Evolutionary conservation across 1,140 invertebrate species (phyloP).

Genomic region (Sesamia nonagrioides): DNA sequence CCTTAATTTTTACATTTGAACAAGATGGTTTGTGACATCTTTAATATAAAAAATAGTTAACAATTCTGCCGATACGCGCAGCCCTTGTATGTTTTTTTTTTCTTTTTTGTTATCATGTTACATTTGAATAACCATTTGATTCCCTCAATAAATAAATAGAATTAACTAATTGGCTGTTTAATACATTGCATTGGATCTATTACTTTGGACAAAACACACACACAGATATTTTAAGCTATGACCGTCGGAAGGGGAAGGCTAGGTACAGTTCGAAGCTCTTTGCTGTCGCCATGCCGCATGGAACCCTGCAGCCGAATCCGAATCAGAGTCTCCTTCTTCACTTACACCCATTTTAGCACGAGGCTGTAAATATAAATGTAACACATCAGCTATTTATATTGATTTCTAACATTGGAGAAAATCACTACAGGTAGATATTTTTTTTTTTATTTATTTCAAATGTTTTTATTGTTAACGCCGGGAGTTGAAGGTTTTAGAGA

Average conservation of each 20-base stretch:
- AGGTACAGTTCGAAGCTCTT: slow-evolving; percentile 68
- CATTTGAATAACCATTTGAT: too few relatives aligned
- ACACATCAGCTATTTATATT: not conserved
- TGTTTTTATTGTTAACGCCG: too few relatives aligned
- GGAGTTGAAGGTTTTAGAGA: not conserved
- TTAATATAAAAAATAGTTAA: too few relatives aligned
- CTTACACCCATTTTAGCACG: slow-evolving; percentile 74
- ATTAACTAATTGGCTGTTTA: not conserved
- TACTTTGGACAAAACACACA: too few relatives aligned
- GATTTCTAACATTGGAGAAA: not conserved
- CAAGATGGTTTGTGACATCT: too few relatives aligned
- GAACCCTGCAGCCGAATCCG: slow-evolving; percentile 78
- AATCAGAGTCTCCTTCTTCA: slow-evolving; percentile 77
- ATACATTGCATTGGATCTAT: not conserved
- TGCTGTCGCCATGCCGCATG: slow-evolving; percentile 79
- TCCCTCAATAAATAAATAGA: too few relatives aligned
- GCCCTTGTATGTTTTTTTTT: too few relatives aligned
- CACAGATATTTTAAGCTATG: not conserved
- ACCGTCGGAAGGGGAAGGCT: not conserved
- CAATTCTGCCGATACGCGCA: too few relatives aligned
- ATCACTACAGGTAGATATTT: not conserved
- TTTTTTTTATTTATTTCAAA: not conserved
- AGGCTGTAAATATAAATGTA: slow-evolving; percentile 61
- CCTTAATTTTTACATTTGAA: too few relatives aligned
- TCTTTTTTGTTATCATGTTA: too few relatives aligned